These are phyloP conservation scores for Circaetus gallicus DNA, from an alignment of 2,113 vertebrate species.

Conservation along the genomic window DNA sequence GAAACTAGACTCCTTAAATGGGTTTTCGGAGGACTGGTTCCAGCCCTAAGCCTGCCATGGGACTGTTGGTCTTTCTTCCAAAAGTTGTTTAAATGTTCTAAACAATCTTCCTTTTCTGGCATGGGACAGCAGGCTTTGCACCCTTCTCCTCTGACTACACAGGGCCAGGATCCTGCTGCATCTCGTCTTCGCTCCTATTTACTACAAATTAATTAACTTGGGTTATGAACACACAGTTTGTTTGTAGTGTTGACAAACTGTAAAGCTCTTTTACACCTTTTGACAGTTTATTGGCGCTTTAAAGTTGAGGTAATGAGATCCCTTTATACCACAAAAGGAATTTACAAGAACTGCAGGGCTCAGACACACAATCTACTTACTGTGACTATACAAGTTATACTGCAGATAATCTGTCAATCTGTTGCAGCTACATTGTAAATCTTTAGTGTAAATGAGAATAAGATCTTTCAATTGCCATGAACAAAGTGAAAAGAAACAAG, in stretches of 20 bases:
- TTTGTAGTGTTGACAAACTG: slow-evolving; percentile 10
- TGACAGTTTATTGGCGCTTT: not conserved
- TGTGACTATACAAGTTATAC: not conserved
- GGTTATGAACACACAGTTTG: not conserved
- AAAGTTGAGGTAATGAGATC: slow-evolving; percentile 17
- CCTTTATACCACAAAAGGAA: not conserved
- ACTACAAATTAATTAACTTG: not conserved
- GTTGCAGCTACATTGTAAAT: not conserved
- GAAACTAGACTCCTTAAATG: not conserved
- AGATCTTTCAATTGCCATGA: not conserved
- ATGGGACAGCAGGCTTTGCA: not conserved
- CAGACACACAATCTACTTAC: not conserved
- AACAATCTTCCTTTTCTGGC: not conserved
- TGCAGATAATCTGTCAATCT: not conserved
- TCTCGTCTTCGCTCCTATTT: not conserved
- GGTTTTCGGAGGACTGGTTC: not conserved
- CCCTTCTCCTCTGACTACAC: not conserved
- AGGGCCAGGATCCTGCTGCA: not conserved
- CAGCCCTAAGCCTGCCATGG: not conserved
- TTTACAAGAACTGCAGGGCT: not conserved
- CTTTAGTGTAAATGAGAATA: not conserved
- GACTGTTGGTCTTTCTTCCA: not conserved
- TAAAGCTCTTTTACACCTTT: slow-evolving; percentile 10
- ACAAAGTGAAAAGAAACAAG: not conserved
- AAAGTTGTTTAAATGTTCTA: not conserved